Evolutionary conservation across 2,113 vertebrate species (phyloP).

Genomic region (Macaca nemestrina): DNA sequence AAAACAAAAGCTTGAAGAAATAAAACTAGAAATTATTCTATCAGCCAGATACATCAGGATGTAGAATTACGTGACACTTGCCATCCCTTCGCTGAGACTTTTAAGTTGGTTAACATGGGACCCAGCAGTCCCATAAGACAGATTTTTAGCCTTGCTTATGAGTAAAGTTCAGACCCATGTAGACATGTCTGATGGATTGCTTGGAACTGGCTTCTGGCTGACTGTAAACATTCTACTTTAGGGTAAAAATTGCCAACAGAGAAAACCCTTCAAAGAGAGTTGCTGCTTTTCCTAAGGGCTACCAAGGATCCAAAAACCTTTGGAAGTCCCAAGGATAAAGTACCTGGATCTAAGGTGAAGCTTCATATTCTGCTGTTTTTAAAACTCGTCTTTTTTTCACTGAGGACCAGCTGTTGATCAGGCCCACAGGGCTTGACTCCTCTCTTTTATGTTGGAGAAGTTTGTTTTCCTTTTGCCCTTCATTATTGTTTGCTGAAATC

Average conservation of each 20-base stretch:
- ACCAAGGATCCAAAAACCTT: neutral
- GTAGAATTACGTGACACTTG: neutral
- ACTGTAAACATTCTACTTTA: neutral
- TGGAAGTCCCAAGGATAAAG: neutral
- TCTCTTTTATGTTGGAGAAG: neutral
- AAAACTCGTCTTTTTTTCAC: neutral
- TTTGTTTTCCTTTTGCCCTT: neutral
- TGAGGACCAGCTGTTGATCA: neutral
- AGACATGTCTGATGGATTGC: neutral
- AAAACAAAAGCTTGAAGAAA: neutral
- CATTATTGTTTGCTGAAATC: neutral
- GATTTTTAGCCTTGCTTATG: neutral
- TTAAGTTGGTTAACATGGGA: neutral
- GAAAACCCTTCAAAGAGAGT: neutral
- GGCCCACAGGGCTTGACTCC: neutral
- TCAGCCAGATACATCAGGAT: neutral
- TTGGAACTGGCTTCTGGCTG: neutral
- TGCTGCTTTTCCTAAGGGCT: neutral
- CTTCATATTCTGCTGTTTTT: neutral
- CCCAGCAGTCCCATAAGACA: neutral
- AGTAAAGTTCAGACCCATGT: neutral
- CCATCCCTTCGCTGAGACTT: neutral
- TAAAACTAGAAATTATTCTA: neutral
- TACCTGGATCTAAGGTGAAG: neutral
- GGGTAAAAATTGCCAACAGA: constrained; percentile 15